A percentile compares a stretch with the other conserved stretches of the same genome.
phyloP scores from a whole-genome alignment of 2,888 invertebrate species.

The Neocrepidodera transversa region DNA sequence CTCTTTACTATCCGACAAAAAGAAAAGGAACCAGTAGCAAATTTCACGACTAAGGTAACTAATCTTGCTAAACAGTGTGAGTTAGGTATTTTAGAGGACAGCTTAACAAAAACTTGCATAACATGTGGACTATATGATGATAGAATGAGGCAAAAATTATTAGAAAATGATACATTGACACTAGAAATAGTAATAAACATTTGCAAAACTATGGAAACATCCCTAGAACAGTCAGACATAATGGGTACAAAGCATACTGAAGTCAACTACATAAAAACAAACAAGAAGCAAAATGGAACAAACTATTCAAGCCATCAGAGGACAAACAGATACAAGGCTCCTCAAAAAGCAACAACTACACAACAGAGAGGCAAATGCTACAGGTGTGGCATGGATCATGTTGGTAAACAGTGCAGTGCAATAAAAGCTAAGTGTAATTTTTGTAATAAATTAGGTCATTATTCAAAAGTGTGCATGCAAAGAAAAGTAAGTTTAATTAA shows the following conservation, averaged over 20 bases:
- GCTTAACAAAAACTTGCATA: background rate
- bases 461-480: background rate
- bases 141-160: background rate
- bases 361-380: background rate
- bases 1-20: background rate
- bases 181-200: background rate
- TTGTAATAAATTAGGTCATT: background rate
- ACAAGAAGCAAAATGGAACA: no score
- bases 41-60: background rate
- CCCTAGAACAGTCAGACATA: background rate
- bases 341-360: background rate
- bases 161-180: background rate
- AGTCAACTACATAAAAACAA: background rate
- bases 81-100: background rate
- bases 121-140: background rate
- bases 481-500: background rate
- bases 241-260: background rate
- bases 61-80: background rate
- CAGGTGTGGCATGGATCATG: background rate
- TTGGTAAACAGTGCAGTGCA: background rate
- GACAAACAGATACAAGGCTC: background rate
- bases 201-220: conserved; percentile 2
- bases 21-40: background rate
- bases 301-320: background rate
- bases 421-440: background rate